Evolutionary conservation across 2,888 invertebrate genomes (phyloP).

Genomic region (Thereva unica): DNA sequence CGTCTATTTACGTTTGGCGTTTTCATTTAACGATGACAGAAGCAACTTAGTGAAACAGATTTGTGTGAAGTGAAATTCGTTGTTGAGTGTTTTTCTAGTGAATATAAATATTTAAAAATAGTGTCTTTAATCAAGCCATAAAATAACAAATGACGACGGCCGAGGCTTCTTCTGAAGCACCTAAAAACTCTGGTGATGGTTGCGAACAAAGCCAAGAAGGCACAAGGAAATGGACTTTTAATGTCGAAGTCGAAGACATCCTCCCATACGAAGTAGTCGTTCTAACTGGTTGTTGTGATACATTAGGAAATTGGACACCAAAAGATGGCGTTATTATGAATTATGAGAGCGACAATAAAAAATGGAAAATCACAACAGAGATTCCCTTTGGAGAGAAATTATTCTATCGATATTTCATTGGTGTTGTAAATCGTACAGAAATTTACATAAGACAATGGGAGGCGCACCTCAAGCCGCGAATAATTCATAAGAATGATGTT

Average conservation of each 20-base stretch:
- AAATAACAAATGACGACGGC: too few relatives aligned
- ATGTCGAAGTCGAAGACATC: constrained; percentile 60
- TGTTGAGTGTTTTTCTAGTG: too few relatives aligned
- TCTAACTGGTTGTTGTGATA: constrained; percentile 68
- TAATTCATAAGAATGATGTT: constrained; percentile 58
- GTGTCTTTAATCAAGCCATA: too few relatives aligned
- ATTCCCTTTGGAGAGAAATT: constrained; percentile 71
- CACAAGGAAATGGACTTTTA: constrained; percentile 49
- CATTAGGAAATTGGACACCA: constrained; percentile 74
- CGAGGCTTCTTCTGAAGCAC: too few relatives aligned
- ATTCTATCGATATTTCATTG: constrained; percentile 77
- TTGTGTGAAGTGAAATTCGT: too few relatives aligned
- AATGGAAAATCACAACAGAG: constrained; percentile 67
- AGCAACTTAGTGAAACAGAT: too few relatives aligned
- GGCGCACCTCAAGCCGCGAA: constrained; percentile 70
- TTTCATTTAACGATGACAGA: too few relatives aligned
- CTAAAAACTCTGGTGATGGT: too few relatives aligned
- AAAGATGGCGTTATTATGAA: constrained; percentile 63
- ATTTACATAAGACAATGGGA: constrained; percentile 80
- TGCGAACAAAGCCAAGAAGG: too few relatives aligned
- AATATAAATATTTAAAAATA: too few relatives aligned
- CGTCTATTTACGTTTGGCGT: too few relatives aligned
- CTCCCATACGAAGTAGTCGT: constrained; percentile 68
- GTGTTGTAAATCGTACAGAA: constrained; percentile 59
- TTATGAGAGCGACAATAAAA: constrained; percentile 54